A percentile compares a stretch with the other conserved stretches of the same genome.
These are phyloP conservation scores for Drosophila anomelani DNA, from an alignment of 2,888 invertebrate species.

Conservation along the genomic window DNA sequence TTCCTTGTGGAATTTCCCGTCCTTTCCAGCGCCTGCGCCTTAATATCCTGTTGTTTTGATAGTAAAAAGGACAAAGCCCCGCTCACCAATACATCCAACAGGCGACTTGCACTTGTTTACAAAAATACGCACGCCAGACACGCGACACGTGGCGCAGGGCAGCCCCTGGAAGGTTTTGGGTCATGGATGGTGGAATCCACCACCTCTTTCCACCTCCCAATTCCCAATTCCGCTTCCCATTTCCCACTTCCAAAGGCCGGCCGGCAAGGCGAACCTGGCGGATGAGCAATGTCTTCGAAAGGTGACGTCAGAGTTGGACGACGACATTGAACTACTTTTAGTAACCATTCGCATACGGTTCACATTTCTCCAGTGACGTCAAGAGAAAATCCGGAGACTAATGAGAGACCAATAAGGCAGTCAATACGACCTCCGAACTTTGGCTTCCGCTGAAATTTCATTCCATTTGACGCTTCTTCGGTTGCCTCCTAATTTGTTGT, in stretches of 20 bases:
- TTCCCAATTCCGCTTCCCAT: neutral
- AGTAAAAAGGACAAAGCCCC: conserved; percentile 54
- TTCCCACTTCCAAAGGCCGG: conserved; percentile 17
- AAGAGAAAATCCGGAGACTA: conserved; percentile 12
- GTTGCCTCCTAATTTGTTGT: conserved; percentile 22
- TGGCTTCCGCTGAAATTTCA: conserved; percentile 28
- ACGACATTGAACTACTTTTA: conserved; percentile 71
- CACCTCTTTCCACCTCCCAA: neutral
- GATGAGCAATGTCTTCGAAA: conserved; percentile 24
- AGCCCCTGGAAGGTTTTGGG: conserved; percentile 23
- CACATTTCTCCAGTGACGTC: conserved; percentile 53
- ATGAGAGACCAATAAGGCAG: conserved; percentile 27
- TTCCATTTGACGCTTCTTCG: neutral
- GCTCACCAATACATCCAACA: conserved; percentile 22
- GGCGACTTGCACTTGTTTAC: conserved; percentile 63
- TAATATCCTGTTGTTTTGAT: conserved; percentile 64
- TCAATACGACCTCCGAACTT: conserved; percentile 35
- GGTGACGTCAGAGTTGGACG: conserved; percentile 57
- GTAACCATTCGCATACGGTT: neutral
- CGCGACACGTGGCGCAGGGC: conserved; percentile 55
- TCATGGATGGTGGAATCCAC: conserved; percentile 11
- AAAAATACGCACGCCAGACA: conserved; percentile 59
- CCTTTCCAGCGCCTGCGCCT: conserved; percentile 61
- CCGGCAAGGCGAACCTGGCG: conserved; percentile 50
- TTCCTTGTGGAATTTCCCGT: conserved; percentile 47